Conservation (phyloP, 2,888 invertebrate species). For the Pseudolycoriella hygida region DNA sequence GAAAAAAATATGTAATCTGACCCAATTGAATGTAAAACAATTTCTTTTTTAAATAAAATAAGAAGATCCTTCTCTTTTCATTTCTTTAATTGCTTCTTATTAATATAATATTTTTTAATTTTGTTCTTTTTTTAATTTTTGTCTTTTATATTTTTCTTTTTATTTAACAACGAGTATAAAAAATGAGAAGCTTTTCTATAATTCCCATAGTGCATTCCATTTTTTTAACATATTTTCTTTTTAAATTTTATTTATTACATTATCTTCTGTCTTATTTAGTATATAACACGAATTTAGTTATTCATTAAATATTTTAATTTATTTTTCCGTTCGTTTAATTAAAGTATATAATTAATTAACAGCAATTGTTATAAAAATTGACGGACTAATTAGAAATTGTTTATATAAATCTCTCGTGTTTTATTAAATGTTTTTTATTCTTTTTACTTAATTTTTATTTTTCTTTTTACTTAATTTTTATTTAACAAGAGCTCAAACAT, state of each 20-base stretch:
- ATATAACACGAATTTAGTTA: background rate
- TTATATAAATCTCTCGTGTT: background rate
- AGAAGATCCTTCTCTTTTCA: background rate
- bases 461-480: too few species aligned
- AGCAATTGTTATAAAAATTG: constrained; percentile 9
- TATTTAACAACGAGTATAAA: constrained; percentile 5
- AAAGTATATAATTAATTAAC: constrained; percentile 3
- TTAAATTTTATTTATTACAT: background rate
- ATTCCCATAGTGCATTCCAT: constrained; percentile 6
- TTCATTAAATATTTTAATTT: background rate
- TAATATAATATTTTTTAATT: background rate
- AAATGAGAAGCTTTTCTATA: constrained; percentile 5
- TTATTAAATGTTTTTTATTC: too few species aligned
- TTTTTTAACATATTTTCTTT: background rate
- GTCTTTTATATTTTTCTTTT: background rate
- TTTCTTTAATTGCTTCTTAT: background rate
- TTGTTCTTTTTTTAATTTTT: background rate
- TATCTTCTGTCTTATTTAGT: background rate
- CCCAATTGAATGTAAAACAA: background rate
- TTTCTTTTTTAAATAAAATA: background rate
- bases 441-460: background rate
- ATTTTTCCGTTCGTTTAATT: constrained; percentile 2
- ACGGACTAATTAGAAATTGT: constrained; percentile 9
- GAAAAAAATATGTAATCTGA: background rate
- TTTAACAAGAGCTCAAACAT: background rate